Evolutionary conservation across 2,888 invertebrate species (phyloP).

Genomic region (Chrysomela aeneicollis): DNA sequence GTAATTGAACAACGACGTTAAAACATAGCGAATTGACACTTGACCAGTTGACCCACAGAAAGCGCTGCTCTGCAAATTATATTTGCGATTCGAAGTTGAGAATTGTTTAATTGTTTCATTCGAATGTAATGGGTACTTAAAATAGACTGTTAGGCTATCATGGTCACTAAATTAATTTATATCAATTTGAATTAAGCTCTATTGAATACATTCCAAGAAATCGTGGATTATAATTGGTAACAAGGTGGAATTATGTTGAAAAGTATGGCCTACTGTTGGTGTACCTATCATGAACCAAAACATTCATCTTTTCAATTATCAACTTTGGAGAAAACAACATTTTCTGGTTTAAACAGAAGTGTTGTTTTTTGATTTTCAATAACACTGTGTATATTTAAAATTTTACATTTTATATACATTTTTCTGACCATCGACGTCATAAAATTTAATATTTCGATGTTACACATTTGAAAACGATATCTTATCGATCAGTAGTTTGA

Average conservation of each 20-base stretch:
- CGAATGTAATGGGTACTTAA: slow-evolving; percentile 47
- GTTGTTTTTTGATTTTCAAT: too few species aligned
- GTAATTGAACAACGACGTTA: slow-evolving; percentile 55
- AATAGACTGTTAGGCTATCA: slow-evolving; percentile 46
- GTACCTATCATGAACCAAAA: background rate
- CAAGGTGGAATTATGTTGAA: slow-evolving; percentile 14
- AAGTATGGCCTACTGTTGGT: too few species aligned
- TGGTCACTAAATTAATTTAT: slow-evolving; percentile 51
- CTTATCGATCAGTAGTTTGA: too few species aligned
- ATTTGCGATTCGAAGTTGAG: slow-evolving; percentile 50
- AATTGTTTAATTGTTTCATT: slow-evolving; percentile 54
- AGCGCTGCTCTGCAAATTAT: slow-evolving; percentile 55
- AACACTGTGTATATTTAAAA: too few species aligned
- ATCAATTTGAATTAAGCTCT: slow-evolving; percentile 55
- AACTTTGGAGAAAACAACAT: background rate
- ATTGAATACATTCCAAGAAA: slow-evolving; percentile 48
- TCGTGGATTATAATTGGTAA: slow-evolving; percentile 16
- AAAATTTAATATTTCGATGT: too few species aligned
- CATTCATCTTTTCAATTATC: background rate
- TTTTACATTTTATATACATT: too few species aligned
- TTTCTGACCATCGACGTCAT: too few species aligned
- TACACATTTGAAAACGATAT: too few species aligned
- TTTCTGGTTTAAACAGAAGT: too few species aligned
- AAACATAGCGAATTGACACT: slow-evolving; percentile 58
- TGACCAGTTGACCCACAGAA: slow-evolving; percentile 58